Evolutionary conservation across 1,140 invertebrate species (phyloP), one percentile per base, ranked within the genome.

Genomic region (Atopsyche davidsoni): DNA sequence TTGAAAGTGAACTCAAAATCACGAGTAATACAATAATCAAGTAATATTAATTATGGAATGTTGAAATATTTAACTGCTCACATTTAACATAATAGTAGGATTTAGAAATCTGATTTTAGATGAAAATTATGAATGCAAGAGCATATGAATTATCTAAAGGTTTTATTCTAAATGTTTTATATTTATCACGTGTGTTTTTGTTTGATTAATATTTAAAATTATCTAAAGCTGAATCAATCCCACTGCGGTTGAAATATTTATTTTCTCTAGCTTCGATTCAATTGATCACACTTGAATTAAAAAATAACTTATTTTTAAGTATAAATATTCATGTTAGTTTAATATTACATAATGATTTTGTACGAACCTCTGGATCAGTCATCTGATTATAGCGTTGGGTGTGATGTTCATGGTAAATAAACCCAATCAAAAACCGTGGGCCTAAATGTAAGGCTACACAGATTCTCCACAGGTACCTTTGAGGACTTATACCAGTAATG

Each of bases 381-480:
- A 82, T 75, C 51, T 72, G 65, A 52, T 72, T 72, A 51, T 85
- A 78, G 60, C 82, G 78, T 63, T 79, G 79, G 55, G 78, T 75
- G 70, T 89, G 88, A 73, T 89, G 89, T 60, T 84, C 83, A 66
- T 85, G 80, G 68, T 91, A 89, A 53, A 91, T 81, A 57, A 80
- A 86, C 59, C 88, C 85, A 62, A 92, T 87, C 46, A 91, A 78
- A 56, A 93, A 77, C 59, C 91, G 81, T 62, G 91, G 92, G 61
- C 87, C 85, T 65, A 91, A 81, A 65, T 95, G 91, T 55, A 94
- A 79, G 32, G 89, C 90, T 60, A 95, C 85, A 64, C 87, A 88
- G 59, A 92, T 83, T 60, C 91, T 78, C 92, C 92, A 96, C 57
- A 96, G 76, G 72, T 94, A 95, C 60, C 86, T 78, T 69, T 95